These are phyloP conservation scores for Euclidia mi DNA, from an alignment of 2,888 invertebrate genomes.

Conservation along the genomic window DNA sequence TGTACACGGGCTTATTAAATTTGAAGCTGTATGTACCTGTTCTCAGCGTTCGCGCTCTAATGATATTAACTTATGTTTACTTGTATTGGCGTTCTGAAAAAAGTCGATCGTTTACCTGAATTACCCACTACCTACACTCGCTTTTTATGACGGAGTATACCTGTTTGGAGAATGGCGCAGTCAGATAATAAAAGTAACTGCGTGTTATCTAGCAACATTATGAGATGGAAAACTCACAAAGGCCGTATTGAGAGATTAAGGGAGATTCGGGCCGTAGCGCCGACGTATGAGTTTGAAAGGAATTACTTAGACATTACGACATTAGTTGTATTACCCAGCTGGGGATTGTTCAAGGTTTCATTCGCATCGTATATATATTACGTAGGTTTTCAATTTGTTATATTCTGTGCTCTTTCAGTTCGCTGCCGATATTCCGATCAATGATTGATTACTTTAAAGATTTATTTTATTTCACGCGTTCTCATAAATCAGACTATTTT, in stretches of 20 bases:
- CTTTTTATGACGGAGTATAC: conserved; percentile 48
- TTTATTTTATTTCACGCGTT: conserved; percentile 23
- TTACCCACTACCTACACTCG: too few relatives aligned
- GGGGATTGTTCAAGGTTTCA: conserved; percentile 44
- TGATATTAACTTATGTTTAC: conserved; percentile 44
- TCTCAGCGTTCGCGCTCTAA: conserved; percentile 39
- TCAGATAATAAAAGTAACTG: conserved; percentile 49
- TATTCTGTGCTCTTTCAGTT: conserved; percentile 8
- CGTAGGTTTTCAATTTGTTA: conserved; percentile 32
- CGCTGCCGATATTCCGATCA: conserved; percentile 13
- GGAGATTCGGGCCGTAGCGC: conserved; percentile 24
- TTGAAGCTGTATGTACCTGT: conserved; percentile 32
- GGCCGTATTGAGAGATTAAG: conserved; percentile 53
- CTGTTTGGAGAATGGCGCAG: conserved; percentile 26
- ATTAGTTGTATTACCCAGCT: conserved; percentile 54
- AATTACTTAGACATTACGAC: conserved; percentile 56
- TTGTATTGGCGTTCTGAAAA: conserved; percentile 40
- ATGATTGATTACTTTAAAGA: conserved; percentile 43
- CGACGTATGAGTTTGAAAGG: conserved; percentile 39
- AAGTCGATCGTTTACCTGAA: conserved; percentile 58
- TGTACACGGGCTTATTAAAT: conserved; percentile 22
- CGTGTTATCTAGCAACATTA: conserved; percentile 44
- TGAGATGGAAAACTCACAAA: conserved; percentile 51
- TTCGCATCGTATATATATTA: conserved; percentile 18
- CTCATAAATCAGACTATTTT: conserved; percentile 31